These are phyloP conservation scores for Pangasius mekongensis DNA, from an alignment of 2,797 vertebrate species.

Conservation along the genomic window DNA sequence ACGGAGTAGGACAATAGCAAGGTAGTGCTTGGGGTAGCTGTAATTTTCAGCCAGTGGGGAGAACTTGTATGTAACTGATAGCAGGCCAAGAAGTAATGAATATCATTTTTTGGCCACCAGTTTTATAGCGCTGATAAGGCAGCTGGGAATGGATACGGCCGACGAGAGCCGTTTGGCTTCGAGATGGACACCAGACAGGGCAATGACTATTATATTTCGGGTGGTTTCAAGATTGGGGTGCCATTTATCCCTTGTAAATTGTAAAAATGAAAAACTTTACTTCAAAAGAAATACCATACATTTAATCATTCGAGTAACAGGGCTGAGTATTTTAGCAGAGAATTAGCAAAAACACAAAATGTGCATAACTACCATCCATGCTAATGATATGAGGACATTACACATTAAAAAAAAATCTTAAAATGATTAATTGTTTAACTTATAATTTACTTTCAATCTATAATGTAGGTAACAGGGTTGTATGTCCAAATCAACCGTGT, in stretches of 20 bases:
- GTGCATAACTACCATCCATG: not conserved
- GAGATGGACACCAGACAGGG: constrained; percentile 67
- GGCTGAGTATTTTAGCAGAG: not conserved
- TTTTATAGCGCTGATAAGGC: constrained; percentile 82
- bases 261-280: not conserved
- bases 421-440: not conserved
- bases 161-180: constrained; percentile 76
- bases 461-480: not conserved
- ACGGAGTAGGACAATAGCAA: constrained; percentile 68
- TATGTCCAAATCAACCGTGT: not conserved
- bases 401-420: not conserved
- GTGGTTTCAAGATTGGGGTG: not conserved
- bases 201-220: constrained; percentile 50
- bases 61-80: constrained; percentile 91
- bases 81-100: constrained; percentile 91
- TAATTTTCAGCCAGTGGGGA: constrained; percentile 76
- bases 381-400: not conserved
- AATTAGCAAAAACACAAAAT: not conserved
- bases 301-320: not conserved
- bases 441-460: not conserved
- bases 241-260: not conserved
- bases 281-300: not conserved
- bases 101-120: constrained; percentile 86
- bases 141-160: constrained; percentile 81
- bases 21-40: constrained; percentile 60